A percentile compares a stretch with the other conserved stretches of the same genome.
phyloP scores from a whole-genome alignment of 1,140 invertebrate genomes.

The Lordiphosa stackelbergi region DNA sequence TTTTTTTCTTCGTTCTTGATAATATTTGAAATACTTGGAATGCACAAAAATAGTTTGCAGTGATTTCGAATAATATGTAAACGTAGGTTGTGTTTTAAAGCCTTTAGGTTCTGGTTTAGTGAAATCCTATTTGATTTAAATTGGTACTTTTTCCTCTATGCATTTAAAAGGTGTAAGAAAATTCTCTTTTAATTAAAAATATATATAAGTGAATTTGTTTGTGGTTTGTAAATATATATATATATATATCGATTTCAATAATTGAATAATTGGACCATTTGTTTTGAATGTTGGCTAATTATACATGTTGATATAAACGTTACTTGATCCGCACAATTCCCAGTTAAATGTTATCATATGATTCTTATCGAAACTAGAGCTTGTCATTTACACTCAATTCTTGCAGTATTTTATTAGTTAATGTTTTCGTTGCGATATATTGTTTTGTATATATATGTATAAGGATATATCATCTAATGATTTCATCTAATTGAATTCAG shows the following conservation, averaged over 20 bases:
- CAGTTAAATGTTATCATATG: conserved; percentile 52
- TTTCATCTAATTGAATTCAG: conserved; percentile 65
- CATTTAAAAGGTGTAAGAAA: conserved; percentile 60
- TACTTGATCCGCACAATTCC: conserved; percentile 63
- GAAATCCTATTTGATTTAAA: conserved; percentile 65
- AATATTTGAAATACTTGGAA: conserved; percentile 71
- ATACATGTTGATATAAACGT: conserved; percentile 29
- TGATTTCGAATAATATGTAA: conserved; percentile 41
- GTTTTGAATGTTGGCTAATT: conserved; percentile 57
- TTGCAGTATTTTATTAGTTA: conserved; percentile 27
- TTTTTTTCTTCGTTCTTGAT: conserved; percentile 13
- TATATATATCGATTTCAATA: conserved; percentile 42
- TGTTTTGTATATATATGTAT: too few species aligned
- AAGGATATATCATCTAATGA: conserved; percentile 29
- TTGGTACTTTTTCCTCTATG: conserved; percentile 53
- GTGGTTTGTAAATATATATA: conserved; percentile 34
- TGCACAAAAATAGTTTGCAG: conserved; percentile 64
- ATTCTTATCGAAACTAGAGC: conserved; percentile 39
- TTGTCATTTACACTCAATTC: conserved; percentile 36
- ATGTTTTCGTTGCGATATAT: conserved; percentile 56
- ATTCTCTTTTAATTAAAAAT: conserved; percentile 60
- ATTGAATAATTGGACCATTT: conserved; percentile 76
- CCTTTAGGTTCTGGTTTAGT: conserved; percentile 55
- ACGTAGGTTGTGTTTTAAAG: conserved; percentile 44
- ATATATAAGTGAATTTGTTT: conserved; percentile 35